Base-by-base conservation (phyloP, 1,140 invertebrate genomes). In the Adelges cooleyi region DNA sequence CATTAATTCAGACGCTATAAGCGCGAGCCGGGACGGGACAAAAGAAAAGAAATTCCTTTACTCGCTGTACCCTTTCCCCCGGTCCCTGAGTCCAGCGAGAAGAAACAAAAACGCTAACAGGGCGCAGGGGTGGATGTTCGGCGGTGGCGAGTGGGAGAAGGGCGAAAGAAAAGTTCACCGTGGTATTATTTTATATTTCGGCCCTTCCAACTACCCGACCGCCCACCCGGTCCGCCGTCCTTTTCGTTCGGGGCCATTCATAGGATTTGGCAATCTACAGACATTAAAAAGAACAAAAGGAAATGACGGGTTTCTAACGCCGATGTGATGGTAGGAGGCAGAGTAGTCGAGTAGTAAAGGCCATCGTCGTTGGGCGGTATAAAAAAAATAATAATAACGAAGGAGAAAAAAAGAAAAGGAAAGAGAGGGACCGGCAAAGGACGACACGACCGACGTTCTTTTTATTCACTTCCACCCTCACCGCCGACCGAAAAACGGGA, bases 221-320 rank as follows among this genome's bases (percentile, higher is more conserved):
- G 11, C 11, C 11, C 5, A 6, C 29, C 5, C 11, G 5, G 5
- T 6, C 11, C 29, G 29, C 11, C 5, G 5, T 6, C 29, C 29
- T 6, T 33, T 11, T 33, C 29, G 5, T 6, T 6, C 29, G 29
- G 29, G 29, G 25, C 56, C 42, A 29, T 62, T 62, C 27, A 33
- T 62, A 48, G 56, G 25, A 62, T 42, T 62, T 62, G 56, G 56
- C 56, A 48, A 62, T 48, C 40, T 62, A 48, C 56, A 62, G 56
- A 62, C 56, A 48, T 62, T 62, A 62, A 62, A 62, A 62, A 62
- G 56, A 62, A 62, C 56, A 62, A 62, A 62, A 62, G 56, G 56
- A 62, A 62, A 62, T 62, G 56, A 48, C 56, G 56, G 56, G 56
- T 62, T 62, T 29, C 42, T 48, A 62, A 62, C 42, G 54, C 22